Evolutionary conservation across 2,797 vertebrate genomes (phyloP).

Genomic region (Rhynchotus rufescens): DNA sequence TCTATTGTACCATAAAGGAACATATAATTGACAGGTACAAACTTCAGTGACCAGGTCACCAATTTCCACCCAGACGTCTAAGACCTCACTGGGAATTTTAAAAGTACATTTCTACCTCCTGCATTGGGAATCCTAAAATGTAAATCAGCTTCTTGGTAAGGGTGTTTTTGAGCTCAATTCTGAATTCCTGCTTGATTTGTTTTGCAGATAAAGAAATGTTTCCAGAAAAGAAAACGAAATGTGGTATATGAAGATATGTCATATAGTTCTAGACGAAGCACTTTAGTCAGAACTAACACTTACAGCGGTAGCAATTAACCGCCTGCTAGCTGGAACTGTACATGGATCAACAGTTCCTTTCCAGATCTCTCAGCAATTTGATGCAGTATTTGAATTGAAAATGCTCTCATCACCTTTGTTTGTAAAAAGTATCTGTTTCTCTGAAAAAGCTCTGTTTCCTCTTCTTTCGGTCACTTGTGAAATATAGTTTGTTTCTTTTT

Average conservation of each 20-base stretch:
- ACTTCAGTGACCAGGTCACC: neutral
- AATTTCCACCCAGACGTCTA: neutral
- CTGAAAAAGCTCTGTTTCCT: neutral
- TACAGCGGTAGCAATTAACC: rapidly evolving
- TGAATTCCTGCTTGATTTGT: neutral
- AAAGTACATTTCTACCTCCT: neutral
- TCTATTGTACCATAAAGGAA: neutral
- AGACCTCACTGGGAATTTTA: neutral
- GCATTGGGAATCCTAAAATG: neutral
- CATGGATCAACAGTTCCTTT: rapidly evolving
- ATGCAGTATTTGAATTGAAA: neutral
- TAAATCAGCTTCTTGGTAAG: neutral
- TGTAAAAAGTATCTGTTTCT: neutral
- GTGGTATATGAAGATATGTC: constrained; percentile 68
- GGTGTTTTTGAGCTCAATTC: neutral
- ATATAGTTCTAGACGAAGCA: neutral
- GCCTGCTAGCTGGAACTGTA: neutral
- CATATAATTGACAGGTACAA: neutral
- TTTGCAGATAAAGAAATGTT: constrained; percentile 50
- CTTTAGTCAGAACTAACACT: neutral
- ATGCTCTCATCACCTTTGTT: neutral
- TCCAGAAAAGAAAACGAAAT: neutral
- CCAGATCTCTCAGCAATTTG: neutral
- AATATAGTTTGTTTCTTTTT: neutral
- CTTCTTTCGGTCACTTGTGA: neutral